A percentile compares a stretch with the other conserved stretches of the same genome.
Evolutionary conservation across 2,888 invertebrate species (phyloP).

Genomic region (Drosophila nigritarsus): DNA sequence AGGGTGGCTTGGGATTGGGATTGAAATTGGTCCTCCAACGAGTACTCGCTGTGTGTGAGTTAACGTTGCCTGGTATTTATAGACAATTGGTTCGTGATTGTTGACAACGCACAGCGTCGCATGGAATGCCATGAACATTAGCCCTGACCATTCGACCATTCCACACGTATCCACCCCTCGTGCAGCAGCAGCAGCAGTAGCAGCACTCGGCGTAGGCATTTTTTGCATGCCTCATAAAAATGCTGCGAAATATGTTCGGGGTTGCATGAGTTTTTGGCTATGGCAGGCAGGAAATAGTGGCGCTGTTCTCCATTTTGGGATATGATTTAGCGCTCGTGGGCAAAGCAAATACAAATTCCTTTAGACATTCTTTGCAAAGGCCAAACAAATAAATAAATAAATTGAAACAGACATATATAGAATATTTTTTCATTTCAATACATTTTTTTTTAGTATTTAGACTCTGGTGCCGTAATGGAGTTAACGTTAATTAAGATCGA

Average conservation of each 20-base stretch:
- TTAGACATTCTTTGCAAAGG: conserved; percentile 1
- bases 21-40: conserved; percentile 5
- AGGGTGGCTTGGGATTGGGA: conserved; percentile 4
- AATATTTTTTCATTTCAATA: background rate
- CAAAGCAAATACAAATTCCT: conserved; percentile 48
- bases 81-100: conserved; percentile 81
- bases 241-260: conserved; percentile 68
- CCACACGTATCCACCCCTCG: background rate
- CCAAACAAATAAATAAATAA: background rate
- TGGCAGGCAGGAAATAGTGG: conserved; percentile 67
- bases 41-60: conserved; percentile 54
- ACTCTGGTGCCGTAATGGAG: conserved; percentile 2
- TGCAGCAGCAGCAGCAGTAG: background rate
- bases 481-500: background rate
- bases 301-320: conserved; percentile 48
- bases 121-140: conserved; percentile 60
- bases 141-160: conserved; percentile 41
- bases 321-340: conserved; percentile 58
- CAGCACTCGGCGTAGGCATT: conserved; percentile 56
- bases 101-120: conserved; percentile 71
- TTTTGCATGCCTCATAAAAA: conserved; percentile 76
- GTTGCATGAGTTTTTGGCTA: conserved; percentile 38
- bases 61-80: conserved; percentile 76
- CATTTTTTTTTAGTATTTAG: background rate
- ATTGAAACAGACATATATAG: background rate